phyloP scores from a whole-genome alignment of 2,888 invertebrate species.

The Microctonus hyperodae region DNA sequence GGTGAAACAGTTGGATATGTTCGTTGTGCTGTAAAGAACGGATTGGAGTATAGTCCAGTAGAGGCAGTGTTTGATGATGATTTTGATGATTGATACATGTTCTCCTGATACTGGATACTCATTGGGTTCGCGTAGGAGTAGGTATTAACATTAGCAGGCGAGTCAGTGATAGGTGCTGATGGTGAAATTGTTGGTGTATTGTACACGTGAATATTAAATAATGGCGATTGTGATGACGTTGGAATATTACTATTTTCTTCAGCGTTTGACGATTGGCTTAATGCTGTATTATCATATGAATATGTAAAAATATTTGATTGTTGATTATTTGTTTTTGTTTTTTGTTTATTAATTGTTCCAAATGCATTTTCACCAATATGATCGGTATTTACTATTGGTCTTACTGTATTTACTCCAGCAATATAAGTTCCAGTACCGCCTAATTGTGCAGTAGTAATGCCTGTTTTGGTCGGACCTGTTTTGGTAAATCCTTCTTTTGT shows the following conservation, averaged over 20 bases:
- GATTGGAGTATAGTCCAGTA: slow-evolving; percentile 24
- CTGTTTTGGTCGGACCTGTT: slow-evolving; percentile 57
- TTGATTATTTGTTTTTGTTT: slow-evolving; percentile 16
- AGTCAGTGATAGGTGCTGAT: slow-evolving; percentile 36
- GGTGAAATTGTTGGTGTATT: slow-evolving; percentile 42
- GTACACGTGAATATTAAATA: slow-evolving; percentile 47
- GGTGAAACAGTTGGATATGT: slow-evolving; percentile 37
- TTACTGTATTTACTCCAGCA: slow-evolving; percentile 43
- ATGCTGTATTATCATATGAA: slow-evolving; percentile 32
- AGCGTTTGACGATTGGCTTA: slow-evolving; percentile 14
- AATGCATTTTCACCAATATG: slow-evolving; percentile 57
- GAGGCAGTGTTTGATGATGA: slow-evolving; percentile 32
- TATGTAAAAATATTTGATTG: slow-evolving; percentile 31
- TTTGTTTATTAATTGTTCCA: slow-evolving; percentile 43
- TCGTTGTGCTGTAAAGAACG: slow-evolving; percentile 23
- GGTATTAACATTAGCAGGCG: slow-evolving; percentile 38
- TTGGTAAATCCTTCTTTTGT: slow-evolving; percentile 56
- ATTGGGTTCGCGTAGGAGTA: slow-evolving; percentile 39
- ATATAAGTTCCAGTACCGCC: slow-evolving; percentile 58
- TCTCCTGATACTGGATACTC: slow-evolving; percentile 26
- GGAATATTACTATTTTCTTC: slow-evolving; percentile 26
- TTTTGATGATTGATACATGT: slow-evolving; percentile 30
- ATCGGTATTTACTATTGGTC: slow-evolving; percentile 46
- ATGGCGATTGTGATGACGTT: slow-evolving; percentile 42
- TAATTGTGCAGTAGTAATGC: slow-evolving; percentile 54